Conservation (phyloP, 2,797 vertebrate species). For the Crocodylus rhombifer region DNA sequence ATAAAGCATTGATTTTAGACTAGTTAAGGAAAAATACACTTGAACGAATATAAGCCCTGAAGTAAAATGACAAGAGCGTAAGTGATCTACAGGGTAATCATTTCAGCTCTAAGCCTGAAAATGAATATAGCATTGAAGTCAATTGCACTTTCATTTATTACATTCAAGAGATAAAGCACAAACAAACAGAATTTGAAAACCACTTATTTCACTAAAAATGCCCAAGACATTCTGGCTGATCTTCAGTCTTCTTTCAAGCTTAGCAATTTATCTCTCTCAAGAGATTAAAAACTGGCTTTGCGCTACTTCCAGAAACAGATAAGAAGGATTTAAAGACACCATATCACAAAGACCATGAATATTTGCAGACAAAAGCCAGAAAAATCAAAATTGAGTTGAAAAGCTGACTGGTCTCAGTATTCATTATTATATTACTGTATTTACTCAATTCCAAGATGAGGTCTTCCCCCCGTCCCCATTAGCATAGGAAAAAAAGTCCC, state of each 20-base stretch:
- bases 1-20: neutral
- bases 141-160: neutral
- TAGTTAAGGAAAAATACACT: neutral
- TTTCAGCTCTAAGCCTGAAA: neutral
- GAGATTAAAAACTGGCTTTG: neutral
- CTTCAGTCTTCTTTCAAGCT: neutral
- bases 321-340: neutral
- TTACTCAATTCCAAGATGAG: too few species aligned
- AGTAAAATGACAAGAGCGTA: neutral
- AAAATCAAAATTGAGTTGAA: neutral
- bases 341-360: neutral
- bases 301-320: neutral
- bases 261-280: neutral
- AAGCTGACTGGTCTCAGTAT: neutral
- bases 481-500: too few species aligned
- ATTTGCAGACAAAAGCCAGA: neutral
- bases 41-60: neutral
- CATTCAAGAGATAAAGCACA: neutral
- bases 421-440: fast-evolving
- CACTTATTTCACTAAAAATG: neutral
- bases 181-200: neutral
- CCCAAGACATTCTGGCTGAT: neutral
- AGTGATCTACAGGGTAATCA: neutral
- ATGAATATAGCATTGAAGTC: neutral
- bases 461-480: too few species aligned